These are phyloP conservation scores for Conops quadrifasciatus DNA, from an alignment of 2,888 invertebrate species.

Conservation along the genomic window DNA sequence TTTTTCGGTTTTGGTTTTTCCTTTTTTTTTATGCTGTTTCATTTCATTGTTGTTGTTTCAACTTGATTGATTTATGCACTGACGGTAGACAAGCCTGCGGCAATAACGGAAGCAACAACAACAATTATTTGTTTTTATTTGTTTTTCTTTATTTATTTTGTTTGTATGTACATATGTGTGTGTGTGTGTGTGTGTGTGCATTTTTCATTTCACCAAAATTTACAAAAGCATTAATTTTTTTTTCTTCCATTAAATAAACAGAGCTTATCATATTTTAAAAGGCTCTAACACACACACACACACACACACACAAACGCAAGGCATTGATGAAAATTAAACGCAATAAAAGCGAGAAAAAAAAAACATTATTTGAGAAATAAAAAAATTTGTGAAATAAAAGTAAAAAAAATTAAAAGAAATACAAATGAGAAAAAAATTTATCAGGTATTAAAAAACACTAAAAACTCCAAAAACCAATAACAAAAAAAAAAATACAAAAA, in stretches of 20 bases:
- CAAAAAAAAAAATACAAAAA: neutral
- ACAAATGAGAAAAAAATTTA: neutral
- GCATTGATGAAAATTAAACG: neutral
- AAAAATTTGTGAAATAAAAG: neutral
- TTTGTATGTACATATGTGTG: neutral
- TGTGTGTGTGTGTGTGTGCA: neutral
- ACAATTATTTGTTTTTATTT: neutral
- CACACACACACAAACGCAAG: neutral
- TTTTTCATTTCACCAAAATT: too few relatives aligned
- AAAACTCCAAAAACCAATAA: neutral
- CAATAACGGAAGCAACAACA: conserved; percentile 1
- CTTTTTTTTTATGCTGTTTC: too few relatives aligned
- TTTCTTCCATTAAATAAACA: too few relatives aligned
- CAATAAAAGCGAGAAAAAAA: too few relatives aligned
- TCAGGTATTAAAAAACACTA: neutral
- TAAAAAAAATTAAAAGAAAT: conserved; percentile 16
- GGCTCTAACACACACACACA: neutral
- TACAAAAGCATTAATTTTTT: too few relatives aligned
- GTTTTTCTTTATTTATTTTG: neutral
- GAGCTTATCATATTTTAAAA: conserved; percentile 6
- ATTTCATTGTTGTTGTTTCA: neutral
- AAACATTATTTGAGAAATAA: neutral
- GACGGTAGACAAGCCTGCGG: neutral
- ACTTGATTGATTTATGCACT: conserved; percentile 29
- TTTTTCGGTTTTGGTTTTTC: conserved; percentile 10